phyloP scores from a whole-genome alignment of 2,888 invertebrate species.

The Phragmatobia fuliginosa region DNA sequence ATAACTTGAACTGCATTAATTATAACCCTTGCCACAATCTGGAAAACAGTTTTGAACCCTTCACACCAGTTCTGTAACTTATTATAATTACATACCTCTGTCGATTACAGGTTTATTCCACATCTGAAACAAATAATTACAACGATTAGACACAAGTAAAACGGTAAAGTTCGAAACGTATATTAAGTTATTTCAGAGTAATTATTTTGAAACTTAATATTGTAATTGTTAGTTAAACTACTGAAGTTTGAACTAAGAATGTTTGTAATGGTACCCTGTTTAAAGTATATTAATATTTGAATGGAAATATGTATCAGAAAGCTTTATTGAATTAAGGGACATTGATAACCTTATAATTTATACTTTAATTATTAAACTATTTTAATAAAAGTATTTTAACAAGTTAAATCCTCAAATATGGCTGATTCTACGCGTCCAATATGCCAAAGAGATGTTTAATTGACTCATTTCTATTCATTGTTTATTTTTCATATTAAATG shows the following conservation, averaged over 20 bases:
- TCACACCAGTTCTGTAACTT: constrained; percentile 33
- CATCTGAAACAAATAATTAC: constrained; percentile 67
- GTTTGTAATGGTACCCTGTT: neutral
- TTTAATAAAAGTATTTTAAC: too few species aligned
- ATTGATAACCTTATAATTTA: too few species aligned
- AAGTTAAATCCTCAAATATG: too few species aligned
- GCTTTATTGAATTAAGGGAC: too few species aligned
- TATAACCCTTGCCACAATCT: constrained; percentile 35
- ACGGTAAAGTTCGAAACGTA: constrained; percentile 12
- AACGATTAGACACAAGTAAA: constrained; percentile 7
- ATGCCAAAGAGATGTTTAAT: too few species aligned
- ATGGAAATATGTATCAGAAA: neutral
- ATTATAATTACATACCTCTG: constrained; percentile 56
- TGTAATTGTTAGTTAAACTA: constrained; percentile 11
- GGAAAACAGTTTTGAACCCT: constrained; percentile 39
- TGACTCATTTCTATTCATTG: too few species aligned
- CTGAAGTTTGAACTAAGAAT: neutral
- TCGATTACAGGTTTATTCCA: constrained; percentile 56
- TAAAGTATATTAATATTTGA: neutral
- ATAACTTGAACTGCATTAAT: constrained; percentile 50
- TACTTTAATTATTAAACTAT: too few species aligned
- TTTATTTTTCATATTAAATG: too few species aligned
- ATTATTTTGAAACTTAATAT: constrained; percentile 11
- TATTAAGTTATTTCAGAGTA: constrained; percentile 20
- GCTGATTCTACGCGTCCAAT: too few species aligned